A percentile compares a stretch with the other conserved stretches of the same genome.
Evolutionary conservation across 2,888 invertebrate genomes (phyloP).

Genomic region (Phoenoteleia sp.): DNA sequence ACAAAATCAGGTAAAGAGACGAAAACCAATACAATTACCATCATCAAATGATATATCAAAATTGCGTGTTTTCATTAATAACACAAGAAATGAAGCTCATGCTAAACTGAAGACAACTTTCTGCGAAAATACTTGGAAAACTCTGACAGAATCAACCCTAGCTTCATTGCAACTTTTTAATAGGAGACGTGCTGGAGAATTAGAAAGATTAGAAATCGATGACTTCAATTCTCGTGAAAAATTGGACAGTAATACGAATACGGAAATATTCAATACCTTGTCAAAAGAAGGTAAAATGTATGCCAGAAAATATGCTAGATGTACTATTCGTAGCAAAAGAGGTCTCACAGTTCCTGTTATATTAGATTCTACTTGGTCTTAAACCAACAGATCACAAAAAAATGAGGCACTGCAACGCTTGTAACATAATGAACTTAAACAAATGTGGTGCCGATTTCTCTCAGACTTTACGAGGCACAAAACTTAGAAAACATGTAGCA

Average conservation of each 20-base stretch:
- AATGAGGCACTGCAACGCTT: neutral
- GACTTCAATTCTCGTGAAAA: slow-evolving; percentile 26
- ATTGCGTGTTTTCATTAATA: slow-evolving; percentile 8
- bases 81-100: neutral
- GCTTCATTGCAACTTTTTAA: slow-evolving; percentile 47
- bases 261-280: slow-evolving; percentile 1
- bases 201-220: slow-evolving; percentile 23
- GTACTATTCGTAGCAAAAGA: slow-evolving; percentile 34
- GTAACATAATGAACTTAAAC: neutral
- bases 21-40: slow-evolving; percentile 33
- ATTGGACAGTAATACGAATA: neutral
- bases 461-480: slow-evolving; percentile 20
- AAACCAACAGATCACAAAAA: neutral
- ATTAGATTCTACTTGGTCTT: slow-evolving; percentile 5
- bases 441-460: slow-evolving; percentile 8
- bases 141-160: slow-evolving; percentile 25
- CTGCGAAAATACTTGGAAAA: neutral
- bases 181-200: slow-evolving; percentile 54
- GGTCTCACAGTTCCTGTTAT: slow-evolving; percentile 29
- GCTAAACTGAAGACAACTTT: neutral
- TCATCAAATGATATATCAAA: slow-evolving; percentile 16
- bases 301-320: slow-evolving; percentile 20
- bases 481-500: slow-evolving; percentile 51
- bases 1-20: neutral
- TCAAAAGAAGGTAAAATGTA: neutral